Conservation (phyloP, 2,888 invertebrate species). For the Sarcophaga caerulescens region DNA sequence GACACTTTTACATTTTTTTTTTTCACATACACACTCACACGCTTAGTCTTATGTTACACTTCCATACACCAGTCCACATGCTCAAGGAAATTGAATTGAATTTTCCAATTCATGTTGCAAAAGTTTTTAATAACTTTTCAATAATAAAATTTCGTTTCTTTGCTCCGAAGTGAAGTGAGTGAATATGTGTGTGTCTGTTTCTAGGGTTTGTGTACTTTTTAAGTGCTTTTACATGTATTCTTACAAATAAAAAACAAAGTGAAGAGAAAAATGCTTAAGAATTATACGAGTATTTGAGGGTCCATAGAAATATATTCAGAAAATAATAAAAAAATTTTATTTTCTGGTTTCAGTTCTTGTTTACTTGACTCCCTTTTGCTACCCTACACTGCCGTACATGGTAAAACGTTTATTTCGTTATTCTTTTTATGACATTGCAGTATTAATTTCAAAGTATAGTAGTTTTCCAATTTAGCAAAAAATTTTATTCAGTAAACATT, state of each 20-base stretch:
- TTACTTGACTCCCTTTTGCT: too few relatives aligned
- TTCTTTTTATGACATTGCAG: background rate
- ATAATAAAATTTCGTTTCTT: conserved; percentile 58
- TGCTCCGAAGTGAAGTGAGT: background rate
- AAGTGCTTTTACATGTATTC: conserved; percentile 63
- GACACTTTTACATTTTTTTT: background rate
- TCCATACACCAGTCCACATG: background rate
- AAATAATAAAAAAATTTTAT: conserved; percentile 27
- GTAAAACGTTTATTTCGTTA: background rate
- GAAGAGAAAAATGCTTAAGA: conserved; percentile 23
- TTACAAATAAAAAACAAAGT: background rate
- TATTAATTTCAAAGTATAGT: background rate
- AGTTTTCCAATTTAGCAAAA: too few relatives aligned
- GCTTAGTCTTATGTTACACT: too few relatives aligned
- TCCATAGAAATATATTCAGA: conserved; percentile 1
- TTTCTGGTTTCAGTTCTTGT: too few relatives aligned
- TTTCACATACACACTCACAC: background rate
- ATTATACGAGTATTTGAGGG: conserved; percentile 5
- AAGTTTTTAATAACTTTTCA: conserved; percentile 68
- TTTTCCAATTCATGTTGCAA: conserved; percentile 65
- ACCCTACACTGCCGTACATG: too few relatives aligned
- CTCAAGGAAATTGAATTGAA: conserved; percentile 51
- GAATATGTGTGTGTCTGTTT: conserved; percentile 20
- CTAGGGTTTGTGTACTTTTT: conserved; percentile 35
- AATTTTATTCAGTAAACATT: too few relatives aligned